These are phyloP conservation scores for Natator depressus DNA, from an alignment of 2,113 vertebrate species.

Conservation along the genomic window DNA sequence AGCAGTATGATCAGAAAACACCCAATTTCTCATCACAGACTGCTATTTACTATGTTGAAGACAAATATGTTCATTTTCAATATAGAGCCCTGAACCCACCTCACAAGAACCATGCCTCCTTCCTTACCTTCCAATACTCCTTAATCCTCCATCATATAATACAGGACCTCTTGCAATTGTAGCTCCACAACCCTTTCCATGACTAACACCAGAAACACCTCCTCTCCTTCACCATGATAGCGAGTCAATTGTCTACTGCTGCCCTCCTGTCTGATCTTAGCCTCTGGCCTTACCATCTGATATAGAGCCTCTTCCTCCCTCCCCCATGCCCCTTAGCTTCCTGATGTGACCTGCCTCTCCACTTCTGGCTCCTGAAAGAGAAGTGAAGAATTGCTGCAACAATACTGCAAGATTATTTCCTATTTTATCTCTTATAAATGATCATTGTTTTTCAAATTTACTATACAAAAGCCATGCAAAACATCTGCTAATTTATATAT, in stretches of 20 bases:
- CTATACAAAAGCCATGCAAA: background rate
- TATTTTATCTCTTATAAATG: background rate
- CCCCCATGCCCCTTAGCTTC: background rate
- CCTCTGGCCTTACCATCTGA: background rate
- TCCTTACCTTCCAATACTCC: background rate
- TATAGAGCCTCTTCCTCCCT: background rate
- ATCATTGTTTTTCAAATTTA: rapidly evolving
- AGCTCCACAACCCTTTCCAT: rapidly evolving
- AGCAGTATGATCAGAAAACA: rapidly evolving
- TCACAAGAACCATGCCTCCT: background rate
- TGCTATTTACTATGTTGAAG: background rate
- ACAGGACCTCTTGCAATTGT: background rate
- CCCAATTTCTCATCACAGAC: background rate
- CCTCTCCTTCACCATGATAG: background rate
- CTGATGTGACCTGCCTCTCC: background rate
- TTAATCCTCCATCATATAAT: background rate
- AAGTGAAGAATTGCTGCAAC: rapidly evolving
- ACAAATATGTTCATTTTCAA: rapidly evolving
- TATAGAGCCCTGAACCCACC: rapidly evolving
- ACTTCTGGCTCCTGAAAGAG: background rate
- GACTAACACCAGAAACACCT: background rate
- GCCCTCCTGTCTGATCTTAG: background rate
- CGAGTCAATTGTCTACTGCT: rapidly evolving
- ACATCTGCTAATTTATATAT: background rate
- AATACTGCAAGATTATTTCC: background rate